Base-by-base conservation (phyloP, 2,797 vertebrate species). In the Eulemur mongoz region DNA sequence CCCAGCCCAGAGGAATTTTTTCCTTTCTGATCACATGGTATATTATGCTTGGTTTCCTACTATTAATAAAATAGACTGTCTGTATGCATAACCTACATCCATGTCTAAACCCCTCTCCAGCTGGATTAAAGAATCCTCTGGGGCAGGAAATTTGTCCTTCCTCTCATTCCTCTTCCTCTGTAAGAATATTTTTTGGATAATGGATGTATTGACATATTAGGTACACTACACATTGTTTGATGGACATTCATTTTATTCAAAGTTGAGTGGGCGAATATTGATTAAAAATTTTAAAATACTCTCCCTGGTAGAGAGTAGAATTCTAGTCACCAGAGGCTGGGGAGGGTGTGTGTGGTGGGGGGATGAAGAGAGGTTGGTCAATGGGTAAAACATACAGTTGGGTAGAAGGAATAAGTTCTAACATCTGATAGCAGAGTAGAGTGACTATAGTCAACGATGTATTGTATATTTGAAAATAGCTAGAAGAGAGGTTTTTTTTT, bases 181-280 rank as follows among this genome's bases (percentile, higher is more conserved):
- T 94, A 84, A 88, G 94, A 92, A 70, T 73, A 69, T 67, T 84
- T 95, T 91, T 85, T 35, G 76, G 72, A 91, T 92, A 90, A 88
- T 91, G 40, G n/a, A 69, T 89, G 12, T 70, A 72, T 91, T 92
- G 94, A 93, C 78, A 67, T 93, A 59, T 78, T 63, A 50, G 54
- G 43, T 12, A 17, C 32, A 32, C 73, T 91, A 73, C 22, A 57
- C 48, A 57, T 92, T 90, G 79, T 86, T 72, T 84, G 84, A 88
- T 63, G 91, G 70, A 63, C 88, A 69, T 84, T 72, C 48, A n/a
- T 94, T 93, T 96, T 82, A 90, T 95, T 79, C 95, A 93, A 93
- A 85, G 67, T 85, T 84, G 59, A 25, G 67, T 45, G 61, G 45
- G 93, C 88, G 73, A 78, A 50, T 0, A 1, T 50, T 84, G 84